A percentile compares a stretch with the other conserved stretches of the same genome.
Evolutionary conservation across 2,113 vertebrate genomes (phyloP).

Genomic region (Anolis sagrei): DNA sequence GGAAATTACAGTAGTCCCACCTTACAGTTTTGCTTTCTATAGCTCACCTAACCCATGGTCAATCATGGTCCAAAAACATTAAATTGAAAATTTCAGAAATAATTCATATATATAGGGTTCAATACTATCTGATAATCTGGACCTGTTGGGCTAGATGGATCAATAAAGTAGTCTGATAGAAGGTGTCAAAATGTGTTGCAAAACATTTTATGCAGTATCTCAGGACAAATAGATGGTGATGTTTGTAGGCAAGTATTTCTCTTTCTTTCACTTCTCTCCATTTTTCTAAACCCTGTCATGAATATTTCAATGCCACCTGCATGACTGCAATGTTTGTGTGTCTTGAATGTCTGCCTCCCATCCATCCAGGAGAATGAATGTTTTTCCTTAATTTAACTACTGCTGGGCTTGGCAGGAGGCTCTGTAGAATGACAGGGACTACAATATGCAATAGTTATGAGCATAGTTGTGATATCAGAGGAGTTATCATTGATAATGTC

Average conservation of each 20-base stretch:
- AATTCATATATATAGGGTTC: too few relatives aligned
- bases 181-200: not conserved
- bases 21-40: too few relatives aligned
- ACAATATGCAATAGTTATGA: constrained; percentile 32
- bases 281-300: not conserved
- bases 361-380: constrained; percentile 26
- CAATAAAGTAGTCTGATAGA: not conserved
- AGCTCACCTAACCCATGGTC: too few relatives aligned
- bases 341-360: constrained; percentile 29
- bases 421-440: constrained; percentile 32
- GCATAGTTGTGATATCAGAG: constrained; percentile 25
- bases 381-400: constrained; percentile 40
- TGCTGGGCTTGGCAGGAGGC: constrained; percentile 23
- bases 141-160: not conserved
- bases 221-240: not conserved
- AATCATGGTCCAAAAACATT: too few relatives aligned
- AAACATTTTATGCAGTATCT: not conserved
- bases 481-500: constrained; percentile 13
- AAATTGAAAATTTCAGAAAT: too few relatives aligned
- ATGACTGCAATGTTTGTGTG: not conserved
- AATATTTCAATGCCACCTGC: not conserved
- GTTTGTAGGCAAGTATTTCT: not conserved
- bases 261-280: not conserved
- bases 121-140: too few relatives aligned
- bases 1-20: not conserved